phyloP scores from a whole-genome alignment of 2,797 vertebrate species.

The Sternotherus odoratus region DNA sequence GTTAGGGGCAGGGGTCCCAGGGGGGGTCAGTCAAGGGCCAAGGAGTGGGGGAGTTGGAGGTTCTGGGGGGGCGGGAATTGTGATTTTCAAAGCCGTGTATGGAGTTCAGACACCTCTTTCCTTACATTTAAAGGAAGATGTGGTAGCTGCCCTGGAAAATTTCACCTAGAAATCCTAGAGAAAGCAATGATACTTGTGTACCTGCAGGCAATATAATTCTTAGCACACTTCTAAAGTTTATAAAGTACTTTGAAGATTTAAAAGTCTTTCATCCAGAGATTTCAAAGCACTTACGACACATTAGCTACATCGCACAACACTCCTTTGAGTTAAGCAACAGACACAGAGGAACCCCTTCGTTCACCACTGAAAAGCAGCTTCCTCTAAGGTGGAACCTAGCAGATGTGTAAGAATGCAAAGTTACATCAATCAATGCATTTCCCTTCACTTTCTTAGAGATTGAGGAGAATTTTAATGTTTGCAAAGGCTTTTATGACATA shows the following conservation, averaged over 20 bases:
- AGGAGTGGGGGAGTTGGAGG: no score
- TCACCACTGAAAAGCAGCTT: background rate
- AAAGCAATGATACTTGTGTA: background rate
- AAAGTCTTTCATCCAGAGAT: background rate
- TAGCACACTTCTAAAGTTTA: background rate
- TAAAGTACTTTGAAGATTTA: background rate
- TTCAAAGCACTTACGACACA: background rate
- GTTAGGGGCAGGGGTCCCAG: no score
- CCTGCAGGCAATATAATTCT: rapidly evolving
- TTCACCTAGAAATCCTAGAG: background rate
- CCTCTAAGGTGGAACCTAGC: background rate
- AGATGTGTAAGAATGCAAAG: background rate
- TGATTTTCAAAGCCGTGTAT: background rate
- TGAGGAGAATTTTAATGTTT: no score
- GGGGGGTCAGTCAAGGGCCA: no score
- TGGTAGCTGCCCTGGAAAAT: no score
- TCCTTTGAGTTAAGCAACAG: background rate
- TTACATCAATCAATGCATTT: background rate
- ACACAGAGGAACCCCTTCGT: background rate
- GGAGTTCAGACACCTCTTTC: background rate
- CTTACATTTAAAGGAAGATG: background rate
- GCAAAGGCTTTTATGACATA: background rate
- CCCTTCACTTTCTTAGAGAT: background rate
- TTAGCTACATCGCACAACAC: background rate
- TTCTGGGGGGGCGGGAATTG: no score